Conservation (phyloP, 2,113 vertebrate genomes). For the Microcebus lehilahytsara region DNA sequence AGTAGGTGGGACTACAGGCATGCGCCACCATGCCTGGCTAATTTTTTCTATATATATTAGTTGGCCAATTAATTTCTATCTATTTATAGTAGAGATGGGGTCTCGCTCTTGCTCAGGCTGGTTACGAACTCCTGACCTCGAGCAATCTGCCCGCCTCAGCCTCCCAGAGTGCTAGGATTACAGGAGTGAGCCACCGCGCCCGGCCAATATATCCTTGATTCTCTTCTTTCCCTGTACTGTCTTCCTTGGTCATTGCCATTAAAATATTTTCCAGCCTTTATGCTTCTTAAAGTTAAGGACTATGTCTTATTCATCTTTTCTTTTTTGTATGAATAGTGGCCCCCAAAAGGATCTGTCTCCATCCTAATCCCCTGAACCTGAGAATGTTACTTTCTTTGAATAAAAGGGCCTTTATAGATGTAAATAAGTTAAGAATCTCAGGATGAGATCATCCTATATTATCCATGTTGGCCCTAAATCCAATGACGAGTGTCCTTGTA, state of each 20-base stretch:
- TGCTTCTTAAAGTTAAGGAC: neutral
- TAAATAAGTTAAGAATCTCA: neutral
- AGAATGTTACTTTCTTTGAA: neutral
- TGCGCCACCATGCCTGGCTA: too few relatives aligned
- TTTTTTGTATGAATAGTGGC: neutral
- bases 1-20: too few relatives aligned
- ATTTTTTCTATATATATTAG: too few relatives aligned
- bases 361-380: neutral
- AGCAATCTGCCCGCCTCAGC: too few relatives aligned
- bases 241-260: neutral
- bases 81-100: too few relatives aligned
- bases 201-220: neutral
- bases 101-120: too few relatives aligned
- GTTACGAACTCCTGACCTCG: too few relatives aligned
- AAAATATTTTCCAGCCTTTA: neutral
- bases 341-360: neutral
- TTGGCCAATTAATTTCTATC: too few relatives aligned
- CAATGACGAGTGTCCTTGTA: neutral
- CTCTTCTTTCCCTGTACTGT: neutral
- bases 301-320: neutral
- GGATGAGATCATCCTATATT: neutral
- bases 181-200: too few relatives aligned
- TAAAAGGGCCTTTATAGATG: neutral
- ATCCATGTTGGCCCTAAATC: neutral
- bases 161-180: too few relatives aligned